Evolutionary conservation across 30 jellyfish, hydroid and myxozoan species (phyloP), one percentile per base, ranked within the genome.

Genomic region (Chrysaora quinquecirrha): DNA sequence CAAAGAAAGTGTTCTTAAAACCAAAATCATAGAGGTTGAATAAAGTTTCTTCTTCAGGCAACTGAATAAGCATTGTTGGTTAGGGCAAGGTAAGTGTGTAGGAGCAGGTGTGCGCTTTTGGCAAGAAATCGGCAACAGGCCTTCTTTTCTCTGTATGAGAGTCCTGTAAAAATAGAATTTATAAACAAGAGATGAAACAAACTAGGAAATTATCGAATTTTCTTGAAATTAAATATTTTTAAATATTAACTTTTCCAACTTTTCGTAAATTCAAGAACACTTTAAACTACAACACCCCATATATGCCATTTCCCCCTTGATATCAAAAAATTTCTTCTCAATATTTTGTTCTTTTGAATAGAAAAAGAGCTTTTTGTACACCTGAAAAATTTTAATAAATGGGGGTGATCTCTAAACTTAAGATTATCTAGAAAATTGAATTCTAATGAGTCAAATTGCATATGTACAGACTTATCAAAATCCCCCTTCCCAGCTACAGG

Each of bases 401-500:
- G 58, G 58, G 58, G 58, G 16, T 43, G 58, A 43, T 43, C 16
- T 43, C 58, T 43, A 43, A 43, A 43, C 58, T 43, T 43, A 43
- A 43, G 58, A 43, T 43, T 43, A 43, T 43, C 58, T 43, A 43
- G 58, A 43, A 43, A 43, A 43, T 43, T 43, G 58, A 43, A n/a
- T 43, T 43, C 16, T 43, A 43, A 43, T 43, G 58, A 43, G 58
- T 43, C 58, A 43, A 43, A 43, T 9, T 43, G 58, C 58, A 43
- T 43, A 43, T 43, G 58, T 43, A 43, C 58, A 43, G 58, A 16
- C 58, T 43, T 43, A 43, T 43, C 16, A 43, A n/a, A 43, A 43
- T 43, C 58, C 58, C 58, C 58, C 58, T 43, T 43, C 58, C 58
- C 58, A 43, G 16, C 58, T 43, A 43, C 58, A 43, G 58, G 58